A percentile compares a stretch with the other conserved stretches of the same genome.
These are phyloP conservation scores for Petaurus breviceps DNA, from an alignment of 2,113 vertebrate species.

Conservation along the genomic window DNA sequence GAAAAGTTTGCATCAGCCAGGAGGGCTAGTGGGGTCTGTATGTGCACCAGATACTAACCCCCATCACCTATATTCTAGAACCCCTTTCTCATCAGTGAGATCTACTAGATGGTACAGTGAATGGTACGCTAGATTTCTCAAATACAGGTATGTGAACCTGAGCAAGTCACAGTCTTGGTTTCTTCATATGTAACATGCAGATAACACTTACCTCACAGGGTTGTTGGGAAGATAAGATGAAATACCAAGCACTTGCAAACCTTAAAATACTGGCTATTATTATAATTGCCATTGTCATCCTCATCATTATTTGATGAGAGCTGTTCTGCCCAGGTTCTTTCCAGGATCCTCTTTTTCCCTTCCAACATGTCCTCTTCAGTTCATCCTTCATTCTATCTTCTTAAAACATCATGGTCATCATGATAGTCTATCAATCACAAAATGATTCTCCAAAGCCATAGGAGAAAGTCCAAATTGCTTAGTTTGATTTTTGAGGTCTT, in stretches of 20 bases:
- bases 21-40: background rate
- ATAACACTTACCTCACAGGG: background rate
- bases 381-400: background rate
- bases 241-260: background rate
- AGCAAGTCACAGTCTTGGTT: background rate
- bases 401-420: background rate
- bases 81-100: background rate
- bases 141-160: background rate
- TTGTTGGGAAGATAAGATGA: background rate
- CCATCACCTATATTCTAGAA: background rate
- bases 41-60: background rate
- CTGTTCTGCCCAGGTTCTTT: background rate
- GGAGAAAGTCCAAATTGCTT: background rate
- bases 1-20: background rate
- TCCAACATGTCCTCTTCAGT: background rate
- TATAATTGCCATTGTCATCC: background rate
- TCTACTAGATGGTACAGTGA: background rate
- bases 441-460: background rate
- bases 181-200: background rate
- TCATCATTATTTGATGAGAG: background rate
- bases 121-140: background rate
- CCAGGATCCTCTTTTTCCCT: background rate
- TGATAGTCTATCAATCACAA: background rate
- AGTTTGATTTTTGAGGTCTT: background rate
- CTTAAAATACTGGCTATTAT: background rate